Evolutionary conservation across 2,797 vertebrate species (phyloP).

Genomic region (Poeciliopsis turneri): DNA sequence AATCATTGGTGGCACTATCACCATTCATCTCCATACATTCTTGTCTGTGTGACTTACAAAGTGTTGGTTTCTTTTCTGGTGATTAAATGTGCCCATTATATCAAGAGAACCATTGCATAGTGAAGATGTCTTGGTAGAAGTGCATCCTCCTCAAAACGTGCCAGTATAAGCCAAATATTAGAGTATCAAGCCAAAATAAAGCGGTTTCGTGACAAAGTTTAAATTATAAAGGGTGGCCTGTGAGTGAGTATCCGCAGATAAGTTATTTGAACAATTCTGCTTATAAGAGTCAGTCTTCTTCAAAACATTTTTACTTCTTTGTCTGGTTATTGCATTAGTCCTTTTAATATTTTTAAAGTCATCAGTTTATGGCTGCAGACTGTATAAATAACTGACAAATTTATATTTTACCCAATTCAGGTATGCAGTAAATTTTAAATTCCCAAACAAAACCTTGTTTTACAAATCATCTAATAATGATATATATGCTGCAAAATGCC

Average conservation of each 20-base stretch:
- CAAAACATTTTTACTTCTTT: constrained; percentile 50
- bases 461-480: constrained; percentile 1
- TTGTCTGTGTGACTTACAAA: constrained; percentile 39
- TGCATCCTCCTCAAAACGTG: constrained; percentile 34
- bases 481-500: background rate
- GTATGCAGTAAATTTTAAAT: constrained; percentile 29
- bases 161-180: constrained; percentile 41
- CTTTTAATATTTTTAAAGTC: constrained; percentile 47
- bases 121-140: constrained; percentile 56
- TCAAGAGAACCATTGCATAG: constrained; percentile 52
- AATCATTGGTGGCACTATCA: background rate
- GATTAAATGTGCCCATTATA: constrained; percentile 63
- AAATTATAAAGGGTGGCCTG: constrained; percentile 70
- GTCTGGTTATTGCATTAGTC: constrained; percentile 53
- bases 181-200: constrained; percentile 60
- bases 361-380: constrained; percentile 43
- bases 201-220: constrained; percentile 73
- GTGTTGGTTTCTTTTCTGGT: constrained; percentile 30
- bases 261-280: constrained; percentile 68
- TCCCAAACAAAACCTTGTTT: constrained; percentile 36
- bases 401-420: constrained; percentile 51
- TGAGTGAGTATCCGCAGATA: constrained; percentile 67
- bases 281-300: constrained; percentile 43
- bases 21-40: constrained; percentile 19
- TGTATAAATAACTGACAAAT: constrained; percentile 62